A percentile compares a stretch with the other conserved stretches of the same genome.
These are phyloP conservation scores for Pachyuromys duprasi DNA, from an alignment of 2,797 vertebrate species.

Conservation along the genomic window DNA sequence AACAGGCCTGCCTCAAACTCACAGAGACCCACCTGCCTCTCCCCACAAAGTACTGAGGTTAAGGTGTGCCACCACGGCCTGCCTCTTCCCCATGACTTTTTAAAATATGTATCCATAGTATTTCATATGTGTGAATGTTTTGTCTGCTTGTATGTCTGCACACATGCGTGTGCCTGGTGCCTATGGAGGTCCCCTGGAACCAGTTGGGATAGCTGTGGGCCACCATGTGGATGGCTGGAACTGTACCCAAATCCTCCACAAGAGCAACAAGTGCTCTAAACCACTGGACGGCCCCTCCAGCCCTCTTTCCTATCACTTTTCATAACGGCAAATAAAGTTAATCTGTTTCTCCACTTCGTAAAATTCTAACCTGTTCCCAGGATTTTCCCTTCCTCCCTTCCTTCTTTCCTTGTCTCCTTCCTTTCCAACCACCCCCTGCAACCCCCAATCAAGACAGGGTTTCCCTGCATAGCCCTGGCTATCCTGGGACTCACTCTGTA, in stretches of 20 bases:
- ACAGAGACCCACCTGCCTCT: background rate
- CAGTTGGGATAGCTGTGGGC: background rate
- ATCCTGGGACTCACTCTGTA: background rate
- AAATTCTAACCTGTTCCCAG: slow-evolving; percentile 1
- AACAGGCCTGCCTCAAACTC: background rate
- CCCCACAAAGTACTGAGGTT: too few species aligned
- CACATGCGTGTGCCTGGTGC: background rate
- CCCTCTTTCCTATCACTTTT: background rate
- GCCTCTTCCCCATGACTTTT: background rate
- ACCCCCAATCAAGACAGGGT: background rate
- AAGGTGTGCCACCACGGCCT: background rate
- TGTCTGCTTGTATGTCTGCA: background rate
- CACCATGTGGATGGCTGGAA: background rate
- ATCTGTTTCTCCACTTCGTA: slow-evolving; percentile 9
- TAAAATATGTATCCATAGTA: background rate
- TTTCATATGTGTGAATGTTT: background rate
- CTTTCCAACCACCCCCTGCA: background rate
- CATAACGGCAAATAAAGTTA: slow-evolving; percentile 38
- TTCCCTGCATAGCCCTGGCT: background rate
- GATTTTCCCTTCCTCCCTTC: background rate
- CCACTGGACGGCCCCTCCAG: background rate
- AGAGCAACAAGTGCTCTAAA: background rate
- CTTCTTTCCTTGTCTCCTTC: background rate
- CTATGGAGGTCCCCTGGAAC: background rate
- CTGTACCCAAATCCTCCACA: background rate